Evolutionary conservation across 1,140 invertebrate genomes (phyloP).

Genomic region (Panagrolaimus sp.): DNA sequence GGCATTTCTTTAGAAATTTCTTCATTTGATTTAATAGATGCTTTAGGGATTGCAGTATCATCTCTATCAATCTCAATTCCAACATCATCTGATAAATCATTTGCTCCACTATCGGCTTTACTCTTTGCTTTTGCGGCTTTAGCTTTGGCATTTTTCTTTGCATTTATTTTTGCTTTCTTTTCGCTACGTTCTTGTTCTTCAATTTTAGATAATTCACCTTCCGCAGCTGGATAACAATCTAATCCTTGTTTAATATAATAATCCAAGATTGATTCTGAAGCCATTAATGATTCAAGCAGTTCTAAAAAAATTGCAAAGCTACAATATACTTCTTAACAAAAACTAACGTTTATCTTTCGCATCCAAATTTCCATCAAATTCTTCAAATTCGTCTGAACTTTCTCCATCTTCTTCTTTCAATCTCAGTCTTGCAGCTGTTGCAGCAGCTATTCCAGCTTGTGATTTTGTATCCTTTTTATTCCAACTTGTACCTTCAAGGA

Average conservation of each 20-base stretch:
- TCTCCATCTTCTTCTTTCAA: background rate
- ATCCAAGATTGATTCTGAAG: background rate
- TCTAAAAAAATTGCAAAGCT: background rate
- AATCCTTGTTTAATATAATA: background rate
- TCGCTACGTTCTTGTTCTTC: background rate
- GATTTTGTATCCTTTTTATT: background rate
- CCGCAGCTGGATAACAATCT: background rate
- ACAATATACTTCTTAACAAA: background rate
- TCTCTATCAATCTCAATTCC: background rate
- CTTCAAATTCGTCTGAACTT: background rate
- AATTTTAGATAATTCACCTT: background rate
- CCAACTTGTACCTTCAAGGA: background rate
- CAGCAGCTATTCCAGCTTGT: background rate
- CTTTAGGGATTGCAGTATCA: background rate
- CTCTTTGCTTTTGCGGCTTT: background rate
- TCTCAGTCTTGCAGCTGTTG: too few relatives aligned
- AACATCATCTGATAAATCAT: background rate
- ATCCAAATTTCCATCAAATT: conserved; percentile 3
- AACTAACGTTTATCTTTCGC: background rate
- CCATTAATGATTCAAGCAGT: background rate
- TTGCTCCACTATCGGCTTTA: too few relatives aligned
- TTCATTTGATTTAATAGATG: background rate
- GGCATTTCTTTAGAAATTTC: background rate
- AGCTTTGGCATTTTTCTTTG: background rate
- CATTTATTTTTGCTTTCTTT: background rate